Evolutionary conservation across 2,888 invertebrate species (phyloP).

Genomic region (Ophion obscuratus): DNA sequence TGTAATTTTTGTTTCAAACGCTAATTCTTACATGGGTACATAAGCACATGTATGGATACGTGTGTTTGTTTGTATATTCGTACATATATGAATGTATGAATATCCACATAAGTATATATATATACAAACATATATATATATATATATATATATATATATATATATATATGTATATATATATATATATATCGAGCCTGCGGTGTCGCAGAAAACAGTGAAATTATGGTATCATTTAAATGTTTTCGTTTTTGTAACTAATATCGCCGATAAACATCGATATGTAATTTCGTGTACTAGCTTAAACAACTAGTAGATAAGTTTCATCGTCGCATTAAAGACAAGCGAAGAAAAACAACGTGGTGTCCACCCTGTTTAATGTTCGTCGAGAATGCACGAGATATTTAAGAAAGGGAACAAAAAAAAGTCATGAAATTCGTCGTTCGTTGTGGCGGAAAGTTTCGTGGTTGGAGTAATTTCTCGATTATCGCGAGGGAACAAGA

Average conservation of each 20-base stretch:
- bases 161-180: no score
- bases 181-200: constrained; percentile 18
- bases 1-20: not conserved
- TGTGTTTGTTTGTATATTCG: not conserved
- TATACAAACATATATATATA: no score
- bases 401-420: not conserved
- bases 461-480: not conserved
- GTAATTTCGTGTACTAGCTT: constrained; percentile 52
- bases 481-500: not conserved
- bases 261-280: constrained; percentile 40
- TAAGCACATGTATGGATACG: not conserved
- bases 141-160: no score
- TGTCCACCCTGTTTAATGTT: not conserved
- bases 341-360: not conserved
- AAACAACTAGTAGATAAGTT: constrained; percentile 38
- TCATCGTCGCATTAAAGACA: constrained; percentile 49
- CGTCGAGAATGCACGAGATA: not conserved
- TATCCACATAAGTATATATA: not conserved
- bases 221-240: constrained; percentile 32
- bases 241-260: constrained; percentile 52
- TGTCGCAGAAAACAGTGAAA: constrained; percentile 14
- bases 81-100: constrained; percentile 11
- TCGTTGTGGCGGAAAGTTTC: not conserved
- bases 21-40: not conserved
- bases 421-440: no score